Base-by-base conservation (phyloP, 2,113 vertebrate genomes). In the Campylorhamphus procurvoides region DNA sequence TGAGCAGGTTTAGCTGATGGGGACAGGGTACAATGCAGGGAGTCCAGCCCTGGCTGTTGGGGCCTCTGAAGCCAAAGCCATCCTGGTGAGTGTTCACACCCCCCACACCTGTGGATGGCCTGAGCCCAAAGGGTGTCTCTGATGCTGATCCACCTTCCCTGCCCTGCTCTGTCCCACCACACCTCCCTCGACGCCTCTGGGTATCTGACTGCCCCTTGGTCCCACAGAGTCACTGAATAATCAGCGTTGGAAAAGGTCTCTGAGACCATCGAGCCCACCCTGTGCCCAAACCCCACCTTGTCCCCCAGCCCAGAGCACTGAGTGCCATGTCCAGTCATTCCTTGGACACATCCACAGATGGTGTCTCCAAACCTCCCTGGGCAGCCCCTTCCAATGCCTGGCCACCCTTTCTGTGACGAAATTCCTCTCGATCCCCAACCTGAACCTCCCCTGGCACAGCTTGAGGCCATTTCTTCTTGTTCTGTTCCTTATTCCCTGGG, bases 61-160 rank as follows among this genome's bases (percentile, higher is more conserved):
- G 44, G 49, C 44, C 64, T 10, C 58, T 40, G 55, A 64, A 31
- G 50, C 12, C 60, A 39, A 69, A 31, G 55, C 10, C 60, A 39
- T 10, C 37, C 53, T 33, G 62, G 17, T 42, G 5, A 19, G 23
- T 0, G 2, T 4, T 74, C 49, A 59, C n/a, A 49, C 1, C 4
- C 14, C 25, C 17, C 46, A 4, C 0, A 0, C 1, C 0, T 46
- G 50, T 0, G 4, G 31, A 15, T 1, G 1, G 9, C 7, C 40
- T 29, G n/a, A 81, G 35, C 52, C 52, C 52, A 53, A 47, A 87
- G 2, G 3, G 14, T 55, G 0, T 24, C 31, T 22, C 20, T 40
- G 76, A 25, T 31, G 10, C 22, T 29, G 25, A 5, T 42, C 5
- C 25, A 18, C 44, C 33, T 46, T 33, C 35, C 42, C 28, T 56